Conservation (phyloP, 1,140 invertebrate genomes). For the Lutraria rhynchaena region DNA sequence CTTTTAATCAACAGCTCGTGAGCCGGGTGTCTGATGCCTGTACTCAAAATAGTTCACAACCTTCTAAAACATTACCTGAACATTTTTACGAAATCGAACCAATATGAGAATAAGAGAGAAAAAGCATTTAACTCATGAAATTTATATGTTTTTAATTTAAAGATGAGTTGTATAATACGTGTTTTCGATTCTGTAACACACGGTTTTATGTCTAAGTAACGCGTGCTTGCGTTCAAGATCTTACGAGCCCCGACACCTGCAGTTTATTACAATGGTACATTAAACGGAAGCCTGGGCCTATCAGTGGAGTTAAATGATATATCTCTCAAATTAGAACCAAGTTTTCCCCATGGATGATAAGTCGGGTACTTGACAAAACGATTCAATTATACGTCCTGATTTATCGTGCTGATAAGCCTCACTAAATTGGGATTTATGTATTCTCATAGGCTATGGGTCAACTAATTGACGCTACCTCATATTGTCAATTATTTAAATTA, state of each 20-base stretch:
- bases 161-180: too few species aligned
- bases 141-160: too few species aligned
- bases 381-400: slow-evolving; percentile 53
- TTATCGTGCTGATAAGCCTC: slow-evolving; percentile 35
- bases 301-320: slow-evolving; percentile 35
- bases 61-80: too few species aligned
- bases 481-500: slow-evolving; percentile 37
- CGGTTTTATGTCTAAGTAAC: slow-evolving; percentile 11
- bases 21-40: too few species aligned
- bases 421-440: slow-evolving; percentile 55
- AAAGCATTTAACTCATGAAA: too few species aligned
- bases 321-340: slow-evolving; percentile 47
- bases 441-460: slow-evolving; percentile 11
- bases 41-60: too few species aligned
- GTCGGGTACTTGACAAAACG: slow-evolving; percentile 44
- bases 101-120: too few species aligned
- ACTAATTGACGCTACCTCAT: slow-evolving; percentile 9
- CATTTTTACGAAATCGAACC: too few species aligned
- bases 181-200: not conserved
- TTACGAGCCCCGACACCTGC: slow-evolving; percentile 25
- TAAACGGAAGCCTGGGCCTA: not conserved
- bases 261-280: slow-evolving; percentile 34
- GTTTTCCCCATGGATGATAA: slow-evolving; percentile 41
- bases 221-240: slow-evolving; percentile 15
- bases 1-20: too few species aligned